Base-by-base conservation (phyloP, 2,888 invertebrate species). In the Tenthredo distinguenda region DNA sequence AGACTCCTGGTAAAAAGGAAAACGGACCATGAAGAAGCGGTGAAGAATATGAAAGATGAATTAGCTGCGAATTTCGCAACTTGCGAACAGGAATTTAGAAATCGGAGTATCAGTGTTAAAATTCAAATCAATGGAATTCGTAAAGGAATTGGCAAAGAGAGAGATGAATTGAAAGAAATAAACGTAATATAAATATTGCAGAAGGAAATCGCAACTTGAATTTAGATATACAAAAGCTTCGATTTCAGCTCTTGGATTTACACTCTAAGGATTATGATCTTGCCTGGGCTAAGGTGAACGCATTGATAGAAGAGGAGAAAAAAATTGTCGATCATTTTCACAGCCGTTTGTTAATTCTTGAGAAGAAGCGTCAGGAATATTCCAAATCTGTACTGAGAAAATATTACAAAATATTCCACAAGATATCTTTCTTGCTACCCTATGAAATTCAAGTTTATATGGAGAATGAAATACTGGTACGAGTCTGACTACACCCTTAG, bases 391-490 rank as follows among this genome's bases (percentile, higher is more conserved):
- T 88, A 65, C 82, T 90, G 74, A 77, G 86, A 85, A 89, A 89
- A 34, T 89, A 87, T 83, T 84, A 87, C 71, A 72, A 87, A 50
- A 87, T 88, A 58, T 86, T 89, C n/a, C 86, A 86, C 83, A 77
- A 85, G 18, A 85, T 88, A 55, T 87, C 86, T 37, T 84, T 87
- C 58, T 82, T 88, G 9, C 85, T 74, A 6, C 84, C 85, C 0
- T 68, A 86, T 37, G 88, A 89, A 9, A 77, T 89, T 58, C 84
- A 88, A 82, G 37, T 47, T 6, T 85, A 86, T 37, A 58, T 89
- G 72, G 89, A 89, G 74, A 85, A 87, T 15, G 86, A 88, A 85
- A 89, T 90, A 86, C 43, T 82, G 87, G 89, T 89, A 86, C 18
- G 37, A 9, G 37, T 7, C n/a, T n/a, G n/a, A 18, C n/a, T n/a